Percentiles rank a stretch among this genome's conserved stretches.
Evolutionary conservation across 2,888 invertebrate genomes (phyloP).

Genomic region (Aspidiotus rigidus): DNA sequence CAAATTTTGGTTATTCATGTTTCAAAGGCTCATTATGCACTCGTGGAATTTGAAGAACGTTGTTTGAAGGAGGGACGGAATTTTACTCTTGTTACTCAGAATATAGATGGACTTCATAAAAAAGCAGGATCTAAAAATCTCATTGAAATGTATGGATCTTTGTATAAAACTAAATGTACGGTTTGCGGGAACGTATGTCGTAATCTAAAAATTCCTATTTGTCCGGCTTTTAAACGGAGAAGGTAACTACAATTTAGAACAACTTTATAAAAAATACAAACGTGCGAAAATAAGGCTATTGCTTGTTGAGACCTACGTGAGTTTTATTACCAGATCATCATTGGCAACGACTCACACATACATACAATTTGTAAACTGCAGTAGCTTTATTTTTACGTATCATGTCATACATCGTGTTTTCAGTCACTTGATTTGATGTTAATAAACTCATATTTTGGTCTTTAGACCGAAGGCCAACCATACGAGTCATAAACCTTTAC

Average conservation of each 20-base stretch:
- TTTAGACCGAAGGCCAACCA: no score
- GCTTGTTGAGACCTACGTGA: no score
- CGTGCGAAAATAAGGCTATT: no score
- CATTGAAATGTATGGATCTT: slow-evolving; percentile 56
- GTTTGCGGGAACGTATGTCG: slow-evolving; percentile 55
- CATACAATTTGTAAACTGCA: no score
- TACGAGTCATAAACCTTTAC: slow-evolving; percentile 38
- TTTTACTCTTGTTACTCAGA: slow-evolving; percentile 53
- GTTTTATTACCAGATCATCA: no score
- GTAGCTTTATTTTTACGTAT: no score
- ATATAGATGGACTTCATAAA: slow-evolving; percentile 56
- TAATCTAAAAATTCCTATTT: slow-evolving; percentile 68
- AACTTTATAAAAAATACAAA: no score
- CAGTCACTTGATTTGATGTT: no score
- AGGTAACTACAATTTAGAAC: slow-evolving; percentile 45
- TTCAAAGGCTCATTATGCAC: slow-evolving; percentile 57
- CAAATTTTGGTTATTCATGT: neutral
- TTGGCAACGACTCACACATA: no score
- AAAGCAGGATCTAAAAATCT: slow-evolving; percentile 52
- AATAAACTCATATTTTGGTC: no score
- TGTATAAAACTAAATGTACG: slow-evolving; percentile 60
- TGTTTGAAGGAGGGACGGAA: slow-evolving; percentile 35
- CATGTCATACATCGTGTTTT: no score
- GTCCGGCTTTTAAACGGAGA: slow-evolving; percentile 56
- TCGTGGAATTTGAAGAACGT: slow-evolving; percentile 56